These are phyloP conservation scores for Acleris laterana DNA, from an alignment of 2,888 invertebrate genomes.

Conservation along the genomic window DNA sequence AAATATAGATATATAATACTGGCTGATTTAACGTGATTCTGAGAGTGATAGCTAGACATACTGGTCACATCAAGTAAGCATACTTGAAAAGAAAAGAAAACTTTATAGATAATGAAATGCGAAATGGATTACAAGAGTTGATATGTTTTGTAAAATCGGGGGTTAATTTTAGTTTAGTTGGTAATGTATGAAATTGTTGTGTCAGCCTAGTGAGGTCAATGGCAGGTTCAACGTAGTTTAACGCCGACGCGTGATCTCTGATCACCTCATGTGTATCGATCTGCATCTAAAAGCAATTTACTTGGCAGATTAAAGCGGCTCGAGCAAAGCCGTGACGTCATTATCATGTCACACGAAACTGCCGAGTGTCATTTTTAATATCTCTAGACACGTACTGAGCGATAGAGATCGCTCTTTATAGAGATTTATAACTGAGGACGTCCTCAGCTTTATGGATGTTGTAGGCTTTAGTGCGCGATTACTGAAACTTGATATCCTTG, in stretches of 20 bases:
- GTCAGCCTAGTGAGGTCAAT: no score
- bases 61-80: no score
- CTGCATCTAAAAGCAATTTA: slow-evolving; percentile 56
- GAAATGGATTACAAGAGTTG: no score
- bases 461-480: slow-evolving; percentile 45
- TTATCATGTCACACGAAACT: slow-evolving; percentile 40
- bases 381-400: slow-evolving; percentile 61
- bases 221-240: not conserved
- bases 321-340: slow-evolving; percentile 48
- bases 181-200: no score
- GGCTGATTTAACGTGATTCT: no score
- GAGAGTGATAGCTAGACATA: no score
- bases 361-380: slow-evolving; percentile 46
- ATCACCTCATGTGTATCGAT: slow-evolving; percentile 46
- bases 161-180: no score
- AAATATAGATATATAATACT: no score
- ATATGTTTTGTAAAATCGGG: no score
- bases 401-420: slow-evolving; percentile 57
- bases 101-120: no score
- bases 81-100: no score
- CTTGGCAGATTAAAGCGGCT: slow-evolving; percentile 48
- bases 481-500: slow-evolving; percentile 55
- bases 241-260: not conserved
- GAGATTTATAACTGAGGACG: slow-evolving; percentile 40
- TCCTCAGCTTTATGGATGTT: slow-evolving; percentile 41